Evolutionary conservation across 2,797 vertebrate species (phyloP), one percentile per base, ranked within the genome.

Genomic region (Mastacembelus armatus): DNA sequence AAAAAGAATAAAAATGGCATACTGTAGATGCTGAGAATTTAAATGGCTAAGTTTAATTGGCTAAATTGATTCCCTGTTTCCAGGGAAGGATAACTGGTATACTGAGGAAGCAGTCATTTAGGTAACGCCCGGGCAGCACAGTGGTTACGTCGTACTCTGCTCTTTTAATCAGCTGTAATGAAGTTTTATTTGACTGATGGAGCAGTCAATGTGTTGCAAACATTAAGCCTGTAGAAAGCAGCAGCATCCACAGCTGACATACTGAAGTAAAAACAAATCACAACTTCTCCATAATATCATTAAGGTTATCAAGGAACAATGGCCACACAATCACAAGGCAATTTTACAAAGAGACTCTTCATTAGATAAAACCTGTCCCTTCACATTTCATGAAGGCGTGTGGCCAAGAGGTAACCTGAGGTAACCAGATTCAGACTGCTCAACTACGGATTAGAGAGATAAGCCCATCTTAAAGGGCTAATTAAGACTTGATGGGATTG

Each of bases 401-500:
- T 26, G 30, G 77, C 74, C 76, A 77, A 62, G 69, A 81, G 83
- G 86, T 83, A 77, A 90, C 56, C 61, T 60, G 57, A 89, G 83
- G 88, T 86, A 90, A 91, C 81, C 83, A 80, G 80, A 88, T 77
- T 85, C 74, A 66, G 75, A 81, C 80, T 87, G 86, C 82, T 84
- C 74, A 83, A 38, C 76, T 62, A 64, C 66, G 78, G 90, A 92
- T 93, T 91, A 91, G 66, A 29, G 32, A 66, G 58, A 88, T 92
- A 89, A 92, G 89, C 75, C 85, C 91, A 87, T 89, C 69, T 83
- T 91, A 89, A 89, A 87, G 74, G 84, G 71, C 86, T 88, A 89
- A 92, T 91, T 92, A 91, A 90, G 88, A 86, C 77, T 81, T 91
- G 86, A 91, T 92, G 78, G 81, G 92, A 93, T 92, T 94, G 81